phyloP scores from a whole-genome alignment of 92 coral and sea anemone species.

The Ricordea florida region DNA sequence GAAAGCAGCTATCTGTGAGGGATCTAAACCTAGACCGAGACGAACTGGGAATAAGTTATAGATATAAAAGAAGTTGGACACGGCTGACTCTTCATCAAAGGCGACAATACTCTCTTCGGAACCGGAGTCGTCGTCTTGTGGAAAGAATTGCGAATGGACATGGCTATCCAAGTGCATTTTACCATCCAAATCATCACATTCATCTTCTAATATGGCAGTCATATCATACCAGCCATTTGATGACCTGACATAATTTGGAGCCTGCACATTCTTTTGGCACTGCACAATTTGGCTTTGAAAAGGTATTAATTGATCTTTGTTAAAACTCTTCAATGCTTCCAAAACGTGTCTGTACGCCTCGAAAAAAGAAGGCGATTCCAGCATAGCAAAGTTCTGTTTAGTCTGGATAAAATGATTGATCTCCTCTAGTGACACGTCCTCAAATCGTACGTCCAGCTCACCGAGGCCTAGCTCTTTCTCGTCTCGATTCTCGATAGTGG shows the following conservation, averaged over 20 bases:
- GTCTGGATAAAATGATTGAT: slow-evolving; percentile 24
- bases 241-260: not conserved
- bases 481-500: slow-evolving; percentile 80
- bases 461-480: slow-evolving; percentile 50
- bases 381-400: slow-evolving; percentile 67
- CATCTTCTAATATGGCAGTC: not conserved
- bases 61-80: no score
- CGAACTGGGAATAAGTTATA: not conserved
- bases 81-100: not conserved
- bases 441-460: slow-evolving; percentile 81
- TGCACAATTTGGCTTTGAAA: slow-evolving; percentile 78
- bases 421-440: slow-evolving; percentile 12
- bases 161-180: not conserved
- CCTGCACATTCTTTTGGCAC: slow-evolving; percentile 23
- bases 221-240: not conserved
- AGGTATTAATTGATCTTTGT: slow-evolving; percentile 47
- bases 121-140: not conserved
- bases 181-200: not conserved
- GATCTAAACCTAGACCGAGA: slow-evolving; percentile 71
- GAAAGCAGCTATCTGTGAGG: slow-evolving; percentile 84
- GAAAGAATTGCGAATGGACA: not conserved
- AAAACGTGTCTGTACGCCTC: slow-evolving; percentile 89
- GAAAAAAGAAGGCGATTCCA: slow-evolving; percentile 81
- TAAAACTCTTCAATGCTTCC: slow-evolving; percentile 61
- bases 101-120: not conserved